These are phyloP conservation scores for Parazoanthus atlanticus DNA, from an alignment of 92 coral and sea anemone genomes.

Conservation along the genomic window DNA sequence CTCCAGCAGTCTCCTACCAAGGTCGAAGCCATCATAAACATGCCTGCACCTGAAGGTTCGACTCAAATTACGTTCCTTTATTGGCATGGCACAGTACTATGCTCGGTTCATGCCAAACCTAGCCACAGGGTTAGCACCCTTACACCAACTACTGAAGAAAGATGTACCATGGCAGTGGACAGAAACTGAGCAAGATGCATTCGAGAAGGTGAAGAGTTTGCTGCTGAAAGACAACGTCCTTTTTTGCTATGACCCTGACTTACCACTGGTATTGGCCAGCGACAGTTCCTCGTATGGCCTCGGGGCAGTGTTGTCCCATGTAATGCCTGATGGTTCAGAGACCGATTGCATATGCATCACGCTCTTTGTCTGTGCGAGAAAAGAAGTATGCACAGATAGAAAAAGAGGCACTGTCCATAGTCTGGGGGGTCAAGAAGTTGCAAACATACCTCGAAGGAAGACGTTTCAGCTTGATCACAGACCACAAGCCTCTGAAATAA, in stretches of 20 bases:
- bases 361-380: slow-evolving; percentile 47
- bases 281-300: slow-evolving; percentile 57
- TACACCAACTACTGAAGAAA: slow-evolving; percentile 53
- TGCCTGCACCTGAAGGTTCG: neutral
- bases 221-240: slow-evolving; percentile 48
- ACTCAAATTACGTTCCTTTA: neutral
- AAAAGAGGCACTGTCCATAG: slow-evolving; percentile 54
- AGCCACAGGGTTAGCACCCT: slow-evolving; percentile 17
- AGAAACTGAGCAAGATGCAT: slow-evolving; percentile 38
- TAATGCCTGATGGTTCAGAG: slow-evolving; percentile 40
- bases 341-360: slow-evolving; percentile 50
- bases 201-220: slow-evolving; percentile 41
- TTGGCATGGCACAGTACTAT: slow-evolving; percentile 13
- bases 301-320: slow-evolving; percentile 56
- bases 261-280: slow-evolving; percentile 47
- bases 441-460: slow-evolving; percentile 52
- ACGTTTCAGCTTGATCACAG: slow-evolving; percentile 27
- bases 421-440: slow-evolving; percentile 60
- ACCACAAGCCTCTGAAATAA: slow-evolving; percentile 49
- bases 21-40: neutral
- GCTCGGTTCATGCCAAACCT: slow-evolving; percentile 3
- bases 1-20: neutral
- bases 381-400: slow-evolving; percentile 62
- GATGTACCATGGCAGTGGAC: slow-evolving; percentile 48
- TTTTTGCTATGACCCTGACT: slow-evolving; percentile 46